These are phyloP conservation scores for Anolis apletophallus DNA, from an alignment of 2,797 vertebrate genomes.

Conservation along the genomic window DNA sequence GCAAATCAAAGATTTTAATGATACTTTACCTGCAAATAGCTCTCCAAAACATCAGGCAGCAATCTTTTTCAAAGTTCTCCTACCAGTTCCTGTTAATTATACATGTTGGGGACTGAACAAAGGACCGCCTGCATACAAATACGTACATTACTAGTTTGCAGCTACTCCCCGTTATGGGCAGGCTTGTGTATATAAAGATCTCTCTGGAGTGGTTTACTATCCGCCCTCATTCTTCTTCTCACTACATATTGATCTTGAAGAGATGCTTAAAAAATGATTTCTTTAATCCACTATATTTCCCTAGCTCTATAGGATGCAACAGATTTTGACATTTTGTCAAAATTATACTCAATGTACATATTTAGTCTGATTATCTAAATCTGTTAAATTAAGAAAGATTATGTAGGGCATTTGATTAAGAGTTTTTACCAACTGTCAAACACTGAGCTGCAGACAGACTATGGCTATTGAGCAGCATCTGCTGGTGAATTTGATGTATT, in stretches of 20 bases:
- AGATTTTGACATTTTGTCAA: not conserved
- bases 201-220: not conserved
- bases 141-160: not conserved
- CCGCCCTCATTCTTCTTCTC: too few relatives aligned
- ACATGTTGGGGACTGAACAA: not conserved
- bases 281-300: not conserved
- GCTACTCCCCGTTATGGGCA: not conserved
- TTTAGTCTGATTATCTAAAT: slow-evolving; percentile 24
- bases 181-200: not conserved
- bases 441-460: slow-evolving; percentile 12
- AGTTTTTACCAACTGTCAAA: slow-evolving; percentile 21
- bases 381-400: slow-evolving; percentile 44
- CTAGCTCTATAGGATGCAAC: not conserved
- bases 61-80: not conserved
- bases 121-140: not conserved
- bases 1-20: not conserved
- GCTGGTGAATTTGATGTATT: slow-evolving; percentile 46
- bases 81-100: not conserved
- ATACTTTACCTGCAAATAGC: not conserved
- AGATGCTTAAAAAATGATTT: too few relatives aligned
- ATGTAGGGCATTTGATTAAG: slow-evolving; percentile 26
- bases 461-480: slow-evolving; percentile 59
- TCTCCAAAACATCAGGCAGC: not conserved
- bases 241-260: not conserved
- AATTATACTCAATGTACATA: not conserved